Evolutionary conservation across 2,888 invertebrate genomes (phyloP), one percentile per base, ranked within the genome.

Genomic region (Drosophila cognata): DNA sequence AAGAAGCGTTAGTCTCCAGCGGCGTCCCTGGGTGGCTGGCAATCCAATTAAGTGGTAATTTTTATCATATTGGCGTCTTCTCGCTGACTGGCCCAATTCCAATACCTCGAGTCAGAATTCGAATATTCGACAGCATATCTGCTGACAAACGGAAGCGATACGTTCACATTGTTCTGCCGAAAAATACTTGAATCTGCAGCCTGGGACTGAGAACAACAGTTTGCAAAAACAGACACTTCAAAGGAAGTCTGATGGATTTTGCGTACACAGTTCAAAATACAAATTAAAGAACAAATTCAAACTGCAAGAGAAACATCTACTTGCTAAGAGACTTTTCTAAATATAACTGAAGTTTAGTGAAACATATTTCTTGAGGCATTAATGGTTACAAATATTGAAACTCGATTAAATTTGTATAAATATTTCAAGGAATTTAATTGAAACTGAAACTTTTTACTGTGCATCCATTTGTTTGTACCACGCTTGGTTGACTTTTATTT

Each of bases 141-240:
- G 70, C 76, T 84, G 88, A 71, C 88, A 90, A 89, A 90, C 87
- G 87, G 91, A 88, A 88, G 91, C 91, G 87, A 88, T 89, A 82
- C 73, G 75, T 90, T 81, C 88, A 90, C 82, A 88, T 87, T 77
- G 75, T 87, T 90, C 88, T 65, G 63, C 71, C 62, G 75, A 88
- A 84, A 87, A 89, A 84, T 89, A 69, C 70, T 74, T 59, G 28
- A 62, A 36, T 28, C 56, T 58, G 31, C 25, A 76, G 51, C 53
- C 57, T 77, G 74, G 55, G 87, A 74, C 61, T 63, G 70, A 52
- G 75, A 74, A 67, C 68, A 51, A 13, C 29, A 28, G 21, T n/a
- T 36, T 38, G 28, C 56, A n/a, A 29, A 38, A 13, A 46, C 25
- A 50, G 51, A 4, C 41, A 60, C 63, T 58, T 66, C 67, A 67